Evolutionary conservation across 1,140 invertebrate species (phyloP), one percentile per base, ranked within the genome.

Genomic region (Dinoponera quadriceps): DNA sequence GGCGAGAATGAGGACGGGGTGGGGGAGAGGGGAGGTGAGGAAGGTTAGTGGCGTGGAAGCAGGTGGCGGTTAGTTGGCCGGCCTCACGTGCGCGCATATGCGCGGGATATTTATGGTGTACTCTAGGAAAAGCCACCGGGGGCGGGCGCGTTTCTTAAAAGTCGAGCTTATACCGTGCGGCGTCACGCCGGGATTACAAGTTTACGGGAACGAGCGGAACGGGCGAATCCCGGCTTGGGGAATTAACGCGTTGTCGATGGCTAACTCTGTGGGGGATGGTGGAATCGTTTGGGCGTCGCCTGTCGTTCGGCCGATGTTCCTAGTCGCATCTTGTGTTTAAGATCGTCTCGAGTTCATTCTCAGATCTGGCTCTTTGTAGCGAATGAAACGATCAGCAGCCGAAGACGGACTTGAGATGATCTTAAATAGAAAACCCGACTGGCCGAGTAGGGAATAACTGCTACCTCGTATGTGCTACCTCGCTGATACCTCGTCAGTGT

Each of bases 11-110:
- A 73, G 48, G 48, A 20, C 25, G 16, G n/a, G 54, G 29, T 14
- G 1, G 49, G 66, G 60, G 27, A 22, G 18, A 0, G 11, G 3
- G 5, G 25, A 44, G 38, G 3, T n/a, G 68, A 74, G 59, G 22
- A 22, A 60, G 55, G 33, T 13, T 11, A 13, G 33, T 27, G 44
- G 33, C 16, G 44, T 27, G 33, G 73, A 48, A 83, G 71, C 59
- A 65, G 71, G 49, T 25, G 71, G 74, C 74, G 48, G 51, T 80
- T 78, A 68, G 62, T 54, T 69, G 54, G 29, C 38, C 49, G 16
- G 29, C 29, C 29, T 80, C 63, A 80, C 33, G 54, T 66, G 75
- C 75, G 75, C 75, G 62, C 62, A 69, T 80, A 69, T 80, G 54
- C 75, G 49, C 65, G 75, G n/a, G 2, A 14, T 69, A 69, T 80